A percentile compares a stretch with the other conserved stretches of the same genome.
phyloP scores from a whole-genome alignment of 1,140 invertebrate species.

The Penaeus indicus region DNA sequence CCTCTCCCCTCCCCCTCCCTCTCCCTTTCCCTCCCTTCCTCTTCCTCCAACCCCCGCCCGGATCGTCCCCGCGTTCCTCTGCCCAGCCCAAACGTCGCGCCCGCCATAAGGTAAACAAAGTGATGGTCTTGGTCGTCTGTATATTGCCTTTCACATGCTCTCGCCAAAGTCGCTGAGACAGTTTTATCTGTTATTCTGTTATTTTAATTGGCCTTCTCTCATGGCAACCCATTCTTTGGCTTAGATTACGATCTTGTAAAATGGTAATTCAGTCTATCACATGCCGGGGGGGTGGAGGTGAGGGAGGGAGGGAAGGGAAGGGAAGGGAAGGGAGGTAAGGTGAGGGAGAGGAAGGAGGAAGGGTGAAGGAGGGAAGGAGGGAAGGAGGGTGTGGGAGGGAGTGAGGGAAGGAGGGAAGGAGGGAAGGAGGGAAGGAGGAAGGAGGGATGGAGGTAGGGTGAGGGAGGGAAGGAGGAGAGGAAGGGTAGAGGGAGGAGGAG shows the following conservation, averaged over 20 bases:
- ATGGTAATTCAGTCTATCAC: constrained; percentile 35
- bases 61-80: background rate
- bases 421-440: no score
- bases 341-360: background rate
- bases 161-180: constrained; percentile 21
- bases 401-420: no score
- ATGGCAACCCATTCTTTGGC: constrained; percentile 23
- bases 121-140: background rate
- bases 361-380: no score
- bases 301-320: no score
- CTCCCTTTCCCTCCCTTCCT: background rate
- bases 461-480: no score
- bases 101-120: constrained; percentile 35
- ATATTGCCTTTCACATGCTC: constrained; percentile 34
- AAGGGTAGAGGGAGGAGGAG: no score
- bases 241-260: constrained; percentile 34
- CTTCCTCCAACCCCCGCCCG: background rate
- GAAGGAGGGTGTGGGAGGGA: no score
- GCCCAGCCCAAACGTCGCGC: background rate
- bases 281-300: background rate
- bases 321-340: background rate
- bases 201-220: constrained; percentile 40
- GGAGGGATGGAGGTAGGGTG: no score
- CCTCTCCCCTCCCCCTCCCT: no score
- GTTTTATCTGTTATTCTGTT: constrained; percentile 43